A percentile compares a stretch with the other conserved stretches of the same genome.
These are phyloP conservation scores for Orientallactaga sibirica DNA, from an alignment of 2,797 vertebrate species.

Conservation along the genomic window DNA sequence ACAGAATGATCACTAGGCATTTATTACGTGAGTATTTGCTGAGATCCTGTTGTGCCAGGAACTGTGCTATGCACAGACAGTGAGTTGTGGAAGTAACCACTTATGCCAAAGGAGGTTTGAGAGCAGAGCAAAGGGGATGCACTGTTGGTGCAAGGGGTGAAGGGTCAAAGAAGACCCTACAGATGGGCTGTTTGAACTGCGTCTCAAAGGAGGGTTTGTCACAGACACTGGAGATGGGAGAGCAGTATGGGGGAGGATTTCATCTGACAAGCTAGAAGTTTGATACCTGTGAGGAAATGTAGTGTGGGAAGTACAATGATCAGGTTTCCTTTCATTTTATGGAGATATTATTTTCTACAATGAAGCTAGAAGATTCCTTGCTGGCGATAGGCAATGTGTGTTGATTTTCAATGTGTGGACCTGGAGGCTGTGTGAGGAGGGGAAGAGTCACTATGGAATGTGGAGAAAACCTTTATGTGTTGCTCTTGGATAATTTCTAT, in stretches of 20 bases:
- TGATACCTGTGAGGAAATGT: conserved; percentile 1
- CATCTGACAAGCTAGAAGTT: background rate
- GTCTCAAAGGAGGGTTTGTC: background rate
- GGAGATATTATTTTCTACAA: background rate
- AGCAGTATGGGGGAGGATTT: background rate
- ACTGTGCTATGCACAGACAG: background rate
- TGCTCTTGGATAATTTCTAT: background rate
- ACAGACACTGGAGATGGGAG: background rate
- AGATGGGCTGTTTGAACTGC: background rate
- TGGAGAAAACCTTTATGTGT: background rate
- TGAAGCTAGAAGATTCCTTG: conserved; percentile 13
- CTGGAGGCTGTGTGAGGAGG: background rate
- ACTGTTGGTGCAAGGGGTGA: background rate
- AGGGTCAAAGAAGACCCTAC: background rate
- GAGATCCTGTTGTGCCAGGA: background rate
- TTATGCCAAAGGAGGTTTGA: background rate
- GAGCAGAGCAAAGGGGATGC: background rate
- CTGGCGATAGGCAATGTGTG: background rate
- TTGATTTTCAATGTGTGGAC: background rate
- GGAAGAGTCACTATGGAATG: background rate
- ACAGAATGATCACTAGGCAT: background rate
- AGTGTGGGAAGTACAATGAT: background rate
- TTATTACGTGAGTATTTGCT: background rate
- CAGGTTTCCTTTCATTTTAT: background rate
- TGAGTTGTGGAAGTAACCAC: background rate